Base-by-base conservation (phyloP, 2,113 vertebrate genomes). In the Todiramphus saurophagus region DNA sequence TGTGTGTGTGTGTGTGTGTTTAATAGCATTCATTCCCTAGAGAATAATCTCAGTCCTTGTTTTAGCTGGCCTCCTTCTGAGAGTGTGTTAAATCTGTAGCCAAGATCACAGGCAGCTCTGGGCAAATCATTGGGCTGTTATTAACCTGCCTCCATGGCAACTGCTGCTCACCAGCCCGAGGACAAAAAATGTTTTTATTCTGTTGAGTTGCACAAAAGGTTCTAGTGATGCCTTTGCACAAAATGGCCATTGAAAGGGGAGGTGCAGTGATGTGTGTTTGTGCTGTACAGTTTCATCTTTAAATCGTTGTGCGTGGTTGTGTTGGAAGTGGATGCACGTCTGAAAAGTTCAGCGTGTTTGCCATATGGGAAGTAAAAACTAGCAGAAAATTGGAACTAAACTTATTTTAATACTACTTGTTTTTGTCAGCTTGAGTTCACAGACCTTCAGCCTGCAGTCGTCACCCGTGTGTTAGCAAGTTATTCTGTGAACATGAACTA, bases 151-250 rank as follows among this genome's bases (percentile, higher is more conserved):
- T 97, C 98, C 98, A 98, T 99, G 98, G 98, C 95, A 98, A 99
- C 98, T 89, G 97, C 97, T 98, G 97, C 98, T 98, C 94, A 60
- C 97, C 94, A 98, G 98, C 96, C 96, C 41, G 50, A 97, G 98
- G 98, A 98, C 98, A 98, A 98, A 98, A 98, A 98, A 98, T 98
- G 98, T 98, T 98, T 98, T 98, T 98, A 98, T 98, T 98, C 98
- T 98, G 96, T 98, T 92, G 98, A 98, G 95, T 98, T 96, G 97
- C 98, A 99, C 98, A 99, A 98, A 98, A 99, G 98, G 98, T 97
- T 97, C 95, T 97, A 97, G 97, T 97, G 98, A 98, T 97, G 97
- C 97, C 95, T 97, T 92, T 92, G 96, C 95, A 98, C 98, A 98
- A 97, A 98, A 98, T 96, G 97, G 95, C 97, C 96, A 97, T 98